These are phyloP conservation scores for Suricata suricatta DNA, from an alignment of 2,113 vertebrate genomes.

Conservation along the genomic window DNA sequence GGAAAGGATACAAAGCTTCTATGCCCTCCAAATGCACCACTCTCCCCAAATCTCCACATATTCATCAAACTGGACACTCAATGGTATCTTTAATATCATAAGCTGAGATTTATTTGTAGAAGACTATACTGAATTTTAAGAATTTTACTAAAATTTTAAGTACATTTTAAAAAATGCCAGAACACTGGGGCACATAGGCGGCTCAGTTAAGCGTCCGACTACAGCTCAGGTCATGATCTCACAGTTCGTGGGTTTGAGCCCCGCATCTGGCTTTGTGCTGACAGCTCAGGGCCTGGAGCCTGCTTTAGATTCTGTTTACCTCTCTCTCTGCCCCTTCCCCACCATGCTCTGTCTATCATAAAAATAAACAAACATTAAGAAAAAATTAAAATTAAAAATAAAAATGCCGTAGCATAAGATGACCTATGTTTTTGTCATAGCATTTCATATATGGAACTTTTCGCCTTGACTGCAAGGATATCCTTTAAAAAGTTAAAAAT, in stretches of 20 bases:
- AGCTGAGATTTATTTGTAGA: background rate
- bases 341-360: background rate
- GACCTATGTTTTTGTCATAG: conserved; percentile 9
- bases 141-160: conserved; percentile 33
- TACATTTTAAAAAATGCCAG: background rate
- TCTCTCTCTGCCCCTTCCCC: background rate
- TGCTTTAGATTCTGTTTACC: too few species aligned
- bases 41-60: background rate
- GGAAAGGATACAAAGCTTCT: background rate
- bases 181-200: background rate
- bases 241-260: background rate
- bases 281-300: too few species aligned
- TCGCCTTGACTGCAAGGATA: background rate
- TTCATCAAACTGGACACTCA: background rate
- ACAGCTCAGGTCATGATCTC: background rate
- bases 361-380: background rate
- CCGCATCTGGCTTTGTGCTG: background rate
- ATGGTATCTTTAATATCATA: background rate
- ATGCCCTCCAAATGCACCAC: background rate
- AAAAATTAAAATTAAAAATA: background rate
- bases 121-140: background rate
- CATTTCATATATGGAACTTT: background rate
- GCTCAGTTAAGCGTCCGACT: background rate
- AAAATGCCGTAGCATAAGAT: background rate
- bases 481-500: conserved; percentile 50